phyloP scores from a whole-genome alignment of 2,888 invertebrate species.

The Apodemia duryi region DNA sequence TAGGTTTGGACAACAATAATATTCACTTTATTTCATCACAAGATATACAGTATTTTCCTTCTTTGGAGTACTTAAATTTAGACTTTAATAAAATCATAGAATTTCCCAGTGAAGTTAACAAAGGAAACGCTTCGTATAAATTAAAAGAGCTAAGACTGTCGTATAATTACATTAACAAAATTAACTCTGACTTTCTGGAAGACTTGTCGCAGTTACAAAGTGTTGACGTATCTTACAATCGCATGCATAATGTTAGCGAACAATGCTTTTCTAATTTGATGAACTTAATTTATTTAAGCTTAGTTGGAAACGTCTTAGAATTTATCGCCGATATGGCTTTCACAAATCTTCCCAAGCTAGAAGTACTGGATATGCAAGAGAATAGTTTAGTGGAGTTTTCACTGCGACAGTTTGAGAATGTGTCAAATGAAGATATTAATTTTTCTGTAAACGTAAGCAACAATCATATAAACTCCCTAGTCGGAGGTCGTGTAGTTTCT shows the following conservation, averaged over 20 bases:
- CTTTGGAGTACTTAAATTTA: conserved; percentile 87
- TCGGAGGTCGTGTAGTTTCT: conserved; percentile 50
- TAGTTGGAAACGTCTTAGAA: conserved; percentile 86
- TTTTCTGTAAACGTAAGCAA: conserved; percentile 85
- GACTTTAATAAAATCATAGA: conserved; percentile 88
- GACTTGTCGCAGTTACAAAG: conserved; percentile 83
- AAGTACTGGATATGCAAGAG: conserved; percentile 85
- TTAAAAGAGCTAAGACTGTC: conserved; percentile 88
- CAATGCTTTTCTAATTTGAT: conserved; percentile 84
- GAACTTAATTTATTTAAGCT: conserved; percentile 84
- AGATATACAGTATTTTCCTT: conserved; percentile 82
- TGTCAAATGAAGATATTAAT: conserved; percentile 78
- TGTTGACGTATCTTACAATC: conserved; percentile 86
- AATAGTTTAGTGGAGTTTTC: conserved; percentile 83
- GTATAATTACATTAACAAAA: conserved; percentile 84
- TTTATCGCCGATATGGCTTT: conserved; percentile 85
- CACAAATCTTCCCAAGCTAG: conserved; percentile 82
- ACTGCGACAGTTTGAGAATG: conserved; percentile 80
- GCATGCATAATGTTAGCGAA: conserved; percentile 80
- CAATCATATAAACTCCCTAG: conserved; percentile 73
- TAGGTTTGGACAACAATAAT: conserved; percentile 90
- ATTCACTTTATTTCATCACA: conserved; percentile 79
- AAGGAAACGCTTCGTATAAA: conserved; percentile 75
- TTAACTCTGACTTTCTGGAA: conserved; percentile 84
- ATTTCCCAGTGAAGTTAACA: conserved; percentile 77